Base-by-base conservation (phyloP, 1,140 invertebrate species). In the Lasaia peninsularis region DNA sequence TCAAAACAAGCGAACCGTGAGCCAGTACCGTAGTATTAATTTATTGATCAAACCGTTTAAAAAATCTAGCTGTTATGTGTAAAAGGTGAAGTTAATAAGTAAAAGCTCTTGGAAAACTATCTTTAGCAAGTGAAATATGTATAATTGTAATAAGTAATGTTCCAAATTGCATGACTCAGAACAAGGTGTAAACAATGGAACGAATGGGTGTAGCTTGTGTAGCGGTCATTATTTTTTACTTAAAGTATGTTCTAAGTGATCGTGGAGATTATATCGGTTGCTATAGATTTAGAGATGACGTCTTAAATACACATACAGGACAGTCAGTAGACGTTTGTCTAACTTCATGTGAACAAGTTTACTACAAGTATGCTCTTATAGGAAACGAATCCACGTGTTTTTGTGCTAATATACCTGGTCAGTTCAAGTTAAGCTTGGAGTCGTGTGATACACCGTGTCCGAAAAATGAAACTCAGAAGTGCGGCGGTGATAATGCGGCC, bases 391-490 rank as follows among this genome's bases (percentile, higher is more conserved):
- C 85, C 0, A 81, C 78, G 8, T 90, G 89, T 57, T 83, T 81
- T 40, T 90, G 87, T 54, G 80, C 75, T 9, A 89, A 88, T 49
- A 50, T 65, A 2, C 80, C 86, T 0, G 85, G 85, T 1, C 64
- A 73, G 10, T 74, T 80, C 32, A 71, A 77, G 60, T 34, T 87
- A 14, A 68, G 64, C 0, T 40, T 58, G 33, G 78, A 84, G 2
- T 55, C 80, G 0, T 91, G 91, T 58, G 72, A 82, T 57, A 88
- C 78, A 0, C 80, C 86, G 0, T 91, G 90, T 32, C 77, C 89
- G 14, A 90, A 90, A 57, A 90, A 90, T 60, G 90, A 87, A 57
- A 83, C 86, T 1, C 90, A 91, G 62, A 88, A 82, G 33, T 91
- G 91, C 60, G 91, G 91, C 0, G 91, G 91, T 7, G 83, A 85